These are phyloP conservation scores for Oeneis ivallda DNA, from an alignment of 2,888 invertebrate genomes.

Conservation along the genomic window DNA sequence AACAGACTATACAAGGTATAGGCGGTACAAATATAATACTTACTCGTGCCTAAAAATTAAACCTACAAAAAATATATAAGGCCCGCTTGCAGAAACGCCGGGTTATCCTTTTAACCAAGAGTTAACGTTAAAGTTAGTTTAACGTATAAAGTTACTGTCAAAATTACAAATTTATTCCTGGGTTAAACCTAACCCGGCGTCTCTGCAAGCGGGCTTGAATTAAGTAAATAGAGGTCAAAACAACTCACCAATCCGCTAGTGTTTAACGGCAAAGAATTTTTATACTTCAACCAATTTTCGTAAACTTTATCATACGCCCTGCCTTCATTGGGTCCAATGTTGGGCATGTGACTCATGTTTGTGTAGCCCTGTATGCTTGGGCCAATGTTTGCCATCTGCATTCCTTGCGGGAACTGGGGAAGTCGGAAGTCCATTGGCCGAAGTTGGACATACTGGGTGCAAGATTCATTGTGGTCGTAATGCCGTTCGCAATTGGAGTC, in stretches of 20 bases:
- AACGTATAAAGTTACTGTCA: too few relatives aligned
- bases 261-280: slow-evolving; percentile 72
- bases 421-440: slow-evolving; percentile 65
- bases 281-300: slow-evolving; percentile 81
- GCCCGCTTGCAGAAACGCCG: too few relatives aligned
- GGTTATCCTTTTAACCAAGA: too few relatives aligned
- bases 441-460: slow-evolving; percentile 71
- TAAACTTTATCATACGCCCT: slow-evolving; percentile 73
- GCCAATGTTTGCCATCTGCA: slow-evolving; percentile 59
- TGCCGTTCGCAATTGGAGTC: slow-evolving; percentile 64
- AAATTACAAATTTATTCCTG: too few relatives aligned
- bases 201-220: too few relatives aligned
- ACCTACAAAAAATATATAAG: too few relatives aligned
- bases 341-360: slow-evolving; percentile 30
- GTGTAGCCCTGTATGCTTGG: slow-evolving; percentile 59
- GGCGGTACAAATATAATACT: too few relatives aligned
- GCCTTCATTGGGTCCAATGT: slow-evolving; percentile 50
- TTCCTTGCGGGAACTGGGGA: slow-evolving; percentile 40
- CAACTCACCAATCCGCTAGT: slow-evolving; percentile 73
- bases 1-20: too few relatives aligned
- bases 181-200: too few relatives aligned
- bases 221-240: background rate
- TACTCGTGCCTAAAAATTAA: too few relatives aligned
- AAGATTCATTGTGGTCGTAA: slow-evolving; percentile 66
- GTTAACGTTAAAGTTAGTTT: too few relatives aligned